Evolutionary conservation across 2,113 vertebrate species (phyloP).

Genomic region (Circaetus gallicus): DNA sequence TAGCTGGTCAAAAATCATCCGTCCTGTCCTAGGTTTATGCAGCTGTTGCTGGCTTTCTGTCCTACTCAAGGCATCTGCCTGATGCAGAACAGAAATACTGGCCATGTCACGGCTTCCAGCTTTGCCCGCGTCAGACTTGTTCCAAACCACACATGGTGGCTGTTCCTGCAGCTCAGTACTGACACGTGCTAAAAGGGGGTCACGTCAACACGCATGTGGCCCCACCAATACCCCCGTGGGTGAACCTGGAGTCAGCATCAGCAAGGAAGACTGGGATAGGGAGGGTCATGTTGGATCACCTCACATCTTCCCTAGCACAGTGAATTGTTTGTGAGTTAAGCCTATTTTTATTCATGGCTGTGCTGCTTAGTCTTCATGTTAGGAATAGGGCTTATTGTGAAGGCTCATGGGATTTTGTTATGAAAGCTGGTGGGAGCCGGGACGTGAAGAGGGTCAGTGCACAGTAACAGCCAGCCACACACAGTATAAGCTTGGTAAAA

Average conservation of each 20-base stretch:
- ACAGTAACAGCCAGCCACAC: not conserved
- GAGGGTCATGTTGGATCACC: not conserved
- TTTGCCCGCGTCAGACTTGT: not conserved
- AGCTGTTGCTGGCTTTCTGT: not conserved
- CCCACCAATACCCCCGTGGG: fast-evolving
- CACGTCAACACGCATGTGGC: fast-evolving
- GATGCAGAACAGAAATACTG: not conserved
- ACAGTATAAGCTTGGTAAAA: not conserved
- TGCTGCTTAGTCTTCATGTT: not conserved
- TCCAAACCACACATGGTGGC: fast-evolving
- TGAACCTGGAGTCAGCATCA: not conserved
- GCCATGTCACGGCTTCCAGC: not conserved
- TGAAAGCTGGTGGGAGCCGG: not conserved
- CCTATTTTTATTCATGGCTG: not conserved
- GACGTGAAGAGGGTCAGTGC: not conserved
- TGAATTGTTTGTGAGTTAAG: not conserved
- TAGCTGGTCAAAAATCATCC: not conserved
- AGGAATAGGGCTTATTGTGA: not conserved
- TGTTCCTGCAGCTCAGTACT: not conserved
- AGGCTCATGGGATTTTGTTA: not conserved
- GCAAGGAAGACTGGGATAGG: not conserved
- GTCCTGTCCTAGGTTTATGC: not conserved
- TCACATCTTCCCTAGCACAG: not conserved
- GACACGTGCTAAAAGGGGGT: not conserved
- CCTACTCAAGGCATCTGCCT: not conserved